Percentiles rank a stretch among this genome's conserved stretches.
These are phyloP conservation scores for Oreochromis aureus DNA, from an alignment of 2,113 vertebrate genomes.

Conservation along the genomic window DNA sequence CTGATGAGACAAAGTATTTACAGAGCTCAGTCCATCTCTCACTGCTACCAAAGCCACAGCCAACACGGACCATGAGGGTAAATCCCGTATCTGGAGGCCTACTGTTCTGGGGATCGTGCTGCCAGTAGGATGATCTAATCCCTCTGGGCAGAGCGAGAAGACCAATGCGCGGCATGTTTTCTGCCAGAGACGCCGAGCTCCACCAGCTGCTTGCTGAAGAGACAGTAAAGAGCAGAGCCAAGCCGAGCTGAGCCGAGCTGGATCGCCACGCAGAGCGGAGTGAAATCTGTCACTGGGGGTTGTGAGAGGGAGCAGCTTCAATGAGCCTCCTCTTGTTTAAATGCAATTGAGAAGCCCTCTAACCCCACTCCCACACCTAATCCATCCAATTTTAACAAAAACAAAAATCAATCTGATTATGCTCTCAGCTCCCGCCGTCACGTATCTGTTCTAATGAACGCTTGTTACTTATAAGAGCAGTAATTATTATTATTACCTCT, in stretches of 20 bases:
- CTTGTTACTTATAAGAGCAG: background rate
- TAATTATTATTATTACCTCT: background rate
- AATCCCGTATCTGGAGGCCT: background rate
- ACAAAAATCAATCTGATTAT: background rate
- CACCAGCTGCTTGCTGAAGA: background rate
- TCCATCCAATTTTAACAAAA: background rate
- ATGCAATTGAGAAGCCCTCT: background rate
- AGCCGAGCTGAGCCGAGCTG: background rate
- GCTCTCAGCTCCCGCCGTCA: background rate
- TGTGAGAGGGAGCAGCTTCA: background rate
- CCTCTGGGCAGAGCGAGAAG: background rate
- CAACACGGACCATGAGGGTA: background rate
- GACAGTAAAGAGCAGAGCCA: background rate
- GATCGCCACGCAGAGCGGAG: background rate
- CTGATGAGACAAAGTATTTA: background rate
- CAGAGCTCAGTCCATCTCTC: background rate
- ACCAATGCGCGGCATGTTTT: background rate
- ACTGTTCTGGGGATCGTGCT: background rate
- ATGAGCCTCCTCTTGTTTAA: background rate
- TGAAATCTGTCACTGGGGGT: background rate
- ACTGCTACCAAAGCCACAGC: background rate
- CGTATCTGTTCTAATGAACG: background rate
- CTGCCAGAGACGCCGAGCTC: background rate
- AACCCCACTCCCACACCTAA: conserved; percentile 8
- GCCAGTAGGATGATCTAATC: background rate